Evolutionary conservation across 2,113 vertebrate species (phyloP).

Genomic region (Cinclus cinclus): DNA sequence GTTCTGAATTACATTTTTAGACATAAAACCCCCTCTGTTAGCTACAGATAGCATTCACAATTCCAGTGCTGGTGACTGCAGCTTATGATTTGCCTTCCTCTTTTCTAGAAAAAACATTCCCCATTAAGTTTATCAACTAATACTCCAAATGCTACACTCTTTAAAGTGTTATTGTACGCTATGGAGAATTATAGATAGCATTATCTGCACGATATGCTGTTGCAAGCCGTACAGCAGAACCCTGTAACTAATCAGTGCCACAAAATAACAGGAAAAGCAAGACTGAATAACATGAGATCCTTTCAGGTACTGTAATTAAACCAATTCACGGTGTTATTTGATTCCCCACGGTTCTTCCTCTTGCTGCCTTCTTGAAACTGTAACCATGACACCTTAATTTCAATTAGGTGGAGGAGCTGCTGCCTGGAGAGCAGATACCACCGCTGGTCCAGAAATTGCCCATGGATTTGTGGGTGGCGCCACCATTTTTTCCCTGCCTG

Average conservation of each 20-base stretch:
- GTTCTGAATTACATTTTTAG: slow-evolving; percentile 15
- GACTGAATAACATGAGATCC: neutral
- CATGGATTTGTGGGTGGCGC: neutral
- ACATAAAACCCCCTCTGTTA: neutral
- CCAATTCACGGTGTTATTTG: neutral
- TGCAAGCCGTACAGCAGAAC: neutral
- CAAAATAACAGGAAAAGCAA: neutral
- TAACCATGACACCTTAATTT: slow-evolving; percentile 51
- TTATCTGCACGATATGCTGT: neutral
- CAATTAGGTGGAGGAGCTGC: neutral
- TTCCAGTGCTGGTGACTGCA: neutral
- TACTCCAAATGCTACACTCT: slow-evolving; percentile 2
- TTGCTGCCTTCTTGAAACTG: slow-evolving; percentile 13
- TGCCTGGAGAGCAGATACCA: slow-evolving; percentile 21
- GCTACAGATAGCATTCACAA: neutral
- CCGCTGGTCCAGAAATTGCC: slow-evolving; percentile 31
- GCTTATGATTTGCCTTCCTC: neutral
- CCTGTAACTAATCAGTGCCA: neutral
- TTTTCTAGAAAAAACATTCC: slow-evolving; percentile 19
- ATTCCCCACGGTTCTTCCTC: slow-evolving; percentile 21
- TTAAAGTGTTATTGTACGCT: neutral
- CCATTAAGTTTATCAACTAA: neutral
- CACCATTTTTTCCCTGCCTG: neutral
- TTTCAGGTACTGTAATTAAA: slow-evolving; percentile 63
- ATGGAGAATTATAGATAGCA: neutral